phyloP scores from a whole-genome alignment of 2,888 invertebrate species.

The Disparrhopalites patrizii region DNA sequence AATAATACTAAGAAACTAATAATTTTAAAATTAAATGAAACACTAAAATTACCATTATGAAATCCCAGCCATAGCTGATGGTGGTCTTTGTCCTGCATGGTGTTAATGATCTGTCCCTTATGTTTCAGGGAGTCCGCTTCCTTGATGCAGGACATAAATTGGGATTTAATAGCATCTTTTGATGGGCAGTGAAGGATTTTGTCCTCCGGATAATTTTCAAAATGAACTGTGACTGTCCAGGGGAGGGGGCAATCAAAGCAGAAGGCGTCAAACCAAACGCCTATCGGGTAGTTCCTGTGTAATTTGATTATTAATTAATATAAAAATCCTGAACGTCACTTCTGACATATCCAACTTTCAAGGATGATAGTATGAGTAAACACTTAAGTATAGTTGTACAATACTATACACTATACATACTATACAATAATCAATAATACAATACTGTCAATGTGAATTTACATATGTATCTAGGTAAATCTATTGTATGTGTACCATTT shows the following conservation, averaged over 20 bases:
- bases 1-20: constrained; percentile 15
- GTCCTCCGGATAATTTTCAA: constrained; percentile 88
- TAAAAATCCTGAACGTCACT: neutral
- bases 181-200: constrained; percentile 74
- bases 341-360: neutral
- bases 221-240: constrained; percentile 91
- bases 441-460: too few relatives aligned
- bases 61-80: constrained; percentile 93
- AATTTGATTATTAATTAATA: constrained; percentile 15
- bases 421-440: too few relatives aligned
- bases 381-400: constrained; percentile 1
- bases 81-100: constrained; percentile 95
- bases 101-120: constrained; percentile 78
- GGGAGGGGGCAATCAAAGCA: constrained; percentile 68
- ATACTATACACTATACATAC: neutral
- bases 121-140: constrained; percentile 99
- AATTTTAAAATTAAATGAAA: neutral
- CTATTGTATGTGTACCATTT: constrained; percentile 80
- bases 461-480: too few relatives aligned
- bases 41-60: constrained; percentile 68
- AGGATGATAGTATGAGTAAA: neutral
- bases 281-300: constrained; percentile 63
- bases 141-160: constrained; percentile 92
- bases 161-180: constrained; percentile 86
- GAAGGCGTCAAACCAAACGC: constrained; percentile 85